Percentiles rank a stretch among this genome's conserved stretches.
phyloP scores from a whole-genome alignment of 2,113 vertebrate genomes.

The Noturus placidus region DNA sequence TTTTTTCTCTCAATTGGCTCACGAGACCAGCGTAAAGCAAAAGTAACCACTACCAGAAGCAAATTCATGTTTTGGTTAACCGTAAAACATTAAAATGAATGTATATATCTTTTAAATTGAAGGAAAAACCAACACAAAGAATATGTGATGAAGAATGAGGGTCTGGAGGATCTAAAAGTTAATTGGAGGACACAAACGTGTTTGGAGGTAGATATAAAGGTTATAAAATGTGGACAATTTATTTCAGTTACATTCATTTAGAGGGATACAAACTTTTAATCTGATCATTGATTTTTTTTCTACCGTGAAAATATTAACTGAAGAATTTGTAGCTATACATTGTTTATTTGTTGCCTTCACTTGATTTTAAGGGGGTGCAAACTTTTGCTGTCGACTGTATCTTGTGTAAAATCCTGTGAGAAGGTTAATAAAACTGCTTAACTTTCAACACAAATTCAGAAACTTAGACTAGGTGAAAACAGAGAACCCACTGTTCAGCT shows the following conservation, averaged over 20 bases:
- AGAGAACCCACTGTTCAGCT: conserved; percentile 1
- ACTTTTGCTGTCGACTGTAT: background rate
- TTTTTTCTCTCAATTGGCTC: background rate
- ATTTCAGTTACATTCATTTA: background rate
- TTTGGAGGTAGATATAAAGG: background rate
- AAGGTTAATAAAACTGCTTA: background rate
- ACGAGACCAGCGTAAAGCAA: background rate
- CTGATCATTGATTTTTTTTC: background rate
- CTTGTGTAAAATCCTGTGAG: background rate
- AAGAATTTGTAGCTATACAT: background rate
- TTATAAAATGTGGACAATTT: background rate
- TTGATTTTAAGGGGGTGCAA: too few relatives aligned
- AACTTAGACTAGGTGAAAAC: background rate
- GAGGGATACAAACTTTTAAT: background rate
- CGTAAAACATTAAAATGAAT: background rate
- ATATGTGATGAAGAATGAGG: background rate
- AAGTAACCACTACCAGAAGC: background rate
- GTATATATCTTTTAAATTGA: background rate
- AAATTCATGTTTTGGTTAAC: background rate
- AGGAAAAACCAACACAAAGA: background rate
- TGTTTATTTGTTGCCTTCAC: background rate
- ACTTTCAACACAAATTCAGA: background rate
- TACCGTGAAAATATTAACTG: background rate
- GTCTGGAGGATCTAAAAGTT: background rate
- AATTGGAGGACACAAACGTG: background rate